Evolutionary conservation across 2,113 vertebrate species (phyloP), one percentile per base, ranked within the genome.

Genomic region (Erinaceus europaeus): DNA sequence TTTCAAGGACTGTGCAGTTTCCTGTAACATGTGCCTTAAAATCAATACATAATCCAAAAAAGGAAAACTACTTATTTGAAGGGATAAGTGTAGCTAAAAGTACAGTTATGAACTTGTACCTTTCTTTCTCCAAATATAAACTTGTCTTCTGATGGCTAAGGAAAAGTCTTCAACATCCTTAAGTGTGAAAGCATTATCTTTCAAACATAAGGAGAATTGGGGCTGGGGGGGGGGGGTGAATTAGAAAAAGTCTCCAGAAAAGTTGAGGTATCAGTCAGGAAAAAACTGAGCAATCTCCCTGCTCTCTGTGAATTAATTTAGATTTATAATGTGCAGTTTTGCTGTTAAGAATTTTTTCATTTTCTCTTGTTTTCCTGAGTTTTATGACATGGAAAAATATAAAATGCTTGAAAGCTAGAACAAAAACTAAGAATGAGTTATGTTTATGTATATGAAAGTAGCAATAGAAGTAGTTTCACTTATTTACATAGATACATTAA

Each of bases 41-140:
- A 90, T 89, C 88, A 88, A 8, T 94, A 68, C 65, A 21, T 87
- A 42, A 75, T 94, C 79, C 32, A 25, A 34, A 85, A 82, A 86
- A 84, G 32, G 32, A 85, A 86, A 86, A n/a, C 87, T 84, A 73
- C 40, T 88, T 94, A 91, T 68, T 74, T 75, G 34, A 61, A 57
- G 79, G 80, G 38, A n/a, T n/a, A 36, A 86, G 0, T 67, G 38
- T 32, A 78, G 77, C 32, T 32, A 21, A 94, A 95, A 83, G 75
- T 44, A 34, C n/a, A 20, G 9, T 89, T 92, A 57, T 44, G 64
- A 93, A 48, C 18, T 94, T 92, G 42, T 23, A 42, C 2, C 25
- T n/a, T 79, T 69, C 14, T 3, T 32, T n/a, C 36, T 27, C 14
- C 38, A 48, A 84, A 93, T 94, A 94, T 65, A 95, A 91, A 62